A percentile compares a stretch with the other conserved stretches of the same genome.
phyloP scores from a whole-genome alignment of 2,888 invertebrate species.

The Drosophila mimica region DNA sequence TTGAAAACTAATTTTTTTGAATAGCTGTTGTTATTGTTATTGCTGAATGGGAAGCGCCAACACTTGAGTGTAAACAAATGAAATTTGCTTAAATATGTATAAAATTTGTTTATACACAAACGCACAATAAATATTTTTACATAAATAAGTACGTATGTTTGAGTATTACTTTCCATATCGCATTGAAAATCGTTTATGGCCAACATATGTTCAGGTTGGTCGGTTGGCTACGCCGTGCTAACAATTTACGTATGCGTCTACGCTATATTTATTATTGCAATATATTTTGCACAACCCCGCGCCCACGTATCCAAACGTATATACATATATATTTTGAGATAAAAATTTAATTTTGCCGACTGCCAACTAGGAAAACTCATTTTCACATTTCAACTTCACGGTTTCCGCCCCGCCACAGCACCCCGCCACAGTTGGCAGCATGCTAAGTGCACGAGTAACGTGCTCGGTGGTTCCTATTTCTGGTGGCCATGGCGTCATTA shows the following conservation, averaged over 20 bases:
- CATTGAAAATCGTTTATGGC: slow-evolving; percentile 63
- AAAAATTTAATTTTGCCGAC: slow-evolving; percentile 65
- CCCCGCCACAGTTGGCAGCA: too few relatives aligned
- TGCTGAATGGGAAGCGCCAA: slow-evolving; percentile 57
- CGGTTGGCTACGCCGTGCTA: slow-evolving; percentile 20
- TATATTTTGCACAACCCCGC: slow-evolving; percentile 28
- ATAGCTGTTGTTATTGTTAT: slow-evolving; percentile 14
- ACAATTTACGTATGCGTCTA: slow-evolving; percentile 30
- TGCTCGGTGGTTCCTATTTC: slow-evolving; percentile 15
- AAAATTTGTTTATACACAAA: slow-evolving; percentile 56
- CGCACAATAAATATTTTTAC: neutral
- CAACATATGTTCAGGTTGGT: slow-evolving; percentile 65
- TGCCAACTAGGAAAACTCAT: slow-evolving; percentile 69
- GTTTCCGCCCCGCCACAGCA: neutral
- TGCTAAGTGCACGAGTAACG: slow-evolving; percentile 34
- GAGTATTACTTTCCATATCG: slow-evolving; percentile 62
- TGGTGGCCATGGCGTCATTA: slow-evolving; percentile 67
- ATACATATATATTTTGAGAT: slow-evolving; percentile 46
- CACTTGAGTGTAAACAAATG: slow-evolving; percentile 69
- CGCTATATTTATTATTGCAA: slow-evolving; percentile 62
- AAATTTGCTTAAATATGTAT: slow-evolving; percentile 22
- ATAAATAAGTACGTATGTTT: neutral
- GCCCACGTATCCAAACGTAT: neutral
- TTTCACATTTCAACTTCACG: slow-evolving; percentile 52
- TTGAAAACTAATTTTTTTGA: slow-evolving; percentile 14